These are phyloP conservation scores for Triplophysa tibetana DNA, from an alignment of 2,113 vertebrate genomes.

Conservation along the genomic window DNA sequence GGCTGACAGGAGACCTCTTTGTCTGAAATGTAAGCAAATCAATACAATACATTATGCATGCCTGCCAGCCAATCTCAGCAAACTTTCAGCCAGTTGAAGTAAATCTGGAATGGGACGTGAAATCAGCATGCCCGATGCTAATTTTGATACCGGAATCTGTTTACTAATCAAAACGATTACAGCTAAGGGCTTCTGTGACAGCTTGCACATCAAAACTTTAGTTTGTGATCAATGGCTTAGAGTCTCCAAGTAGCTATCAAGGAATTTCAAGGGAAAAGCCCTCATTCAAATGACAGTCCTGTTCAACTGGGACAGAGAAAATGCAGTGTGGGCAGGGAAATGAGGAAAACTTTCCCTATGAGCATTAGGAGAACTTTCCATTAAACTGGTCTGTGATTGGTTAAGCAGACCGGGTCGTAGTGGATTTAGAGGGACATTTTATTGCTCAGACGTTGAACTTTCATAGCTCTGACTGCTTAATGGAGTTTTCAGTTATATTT, in stretches of 20 bases:
- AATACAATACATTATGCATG: slow-evolving; percentile 72
- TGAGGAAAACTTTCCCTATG: neutral
- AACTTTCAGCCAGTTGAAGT: slow-evolving; percentile 45
- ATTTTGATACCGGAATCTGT: slow-evolving; percentile 32
- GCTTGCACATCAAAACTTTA: neutral
- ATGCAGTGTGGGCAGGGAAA: neutral
- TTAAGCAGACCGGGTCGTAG: neutral
- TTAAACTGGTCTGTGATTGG: slow-evolving; percentile 8
- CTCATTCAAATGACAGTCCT: slow-evolving; percentile 40
- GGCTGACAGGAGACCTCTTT: slow-evolving; percentile 47
- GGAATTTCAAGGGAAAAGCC: slow-evolving; percentile 45
- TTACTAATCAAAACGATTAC: slow-evolving; percentile 12
- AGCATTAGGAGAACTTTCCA: slow-evolving; percentile 6
- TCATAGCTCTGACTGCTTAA: neutral
- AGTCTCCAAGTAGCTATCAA: neutral
- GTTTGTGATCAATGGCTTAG: neutral
- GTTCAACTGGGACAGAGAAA: slow-evolving; percentile 32
- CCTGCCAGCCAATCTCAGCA: slow-evolving; percentile 46
- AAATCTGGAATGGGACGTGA: slow-evolving; percentile 41
- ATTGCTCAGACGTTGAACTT: neutral
- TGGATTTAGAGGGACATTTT: neutral
- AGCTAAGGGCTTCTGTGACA: neutral
- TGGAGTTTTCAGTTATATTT: neutral
- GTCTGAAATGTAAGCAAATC: slow-evolving; percentile 67
- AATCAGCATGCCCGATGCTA: slow-evolving; percentile 25